Conservation (phyloP, 2,888 invertebrate species). For the Cosmia trapezina region DNA sequence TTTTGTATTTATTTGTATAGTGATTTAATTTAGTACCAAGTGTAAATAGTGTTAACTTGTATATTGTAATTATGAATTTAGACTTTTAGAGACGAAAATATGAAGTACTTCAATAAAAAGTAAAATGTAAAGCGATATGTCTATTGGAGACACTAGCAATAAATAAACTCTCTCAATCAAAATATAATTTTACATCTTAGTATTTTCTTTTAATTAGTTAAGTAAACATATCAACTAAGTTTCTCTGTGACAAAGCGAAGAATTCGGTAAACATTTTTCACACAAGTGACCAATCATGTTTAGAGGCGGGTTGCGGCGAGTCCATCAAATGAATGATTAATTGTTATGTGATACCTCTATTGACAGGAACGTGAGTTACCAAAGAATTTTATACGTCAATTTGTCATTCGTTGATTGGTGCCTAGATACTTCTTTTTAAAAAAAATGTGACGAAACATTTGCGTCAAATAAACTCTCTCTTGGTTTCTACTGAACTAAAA, state of each 20-base stretch:
- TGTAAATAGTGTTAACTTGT: too few species aligned
- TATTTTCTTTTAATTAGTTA: slow-evolving; percentile 24
- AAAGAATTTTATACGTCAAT: slow-evolving; percentile 61
- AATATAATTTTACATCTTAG: slow-evolving; percentile 10
- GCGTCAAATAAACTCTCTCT: slow-evolving; percentile 67
- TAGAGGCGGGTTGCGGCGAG: slow-evolving; percentile 6
- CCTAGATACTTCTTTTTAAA: slow-evolving; percentile 57
- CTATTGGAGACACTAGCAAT: slow-evolving; percentile 6
- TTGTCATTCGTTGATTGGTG: slow-evolving; percentile 60
- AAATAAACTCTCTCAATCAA: slow-evolving; percentile 35
- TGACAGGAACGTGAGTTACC: slow-evolving; percentile 48
- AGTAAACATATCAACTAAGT: slow-evolving; percentile 11
- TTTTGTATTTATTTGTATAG: too few species aligned
- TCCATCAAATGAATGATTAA: slow-evolving; percentile 53
- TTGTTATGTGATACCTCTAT: slow-evolving; percentile 57
- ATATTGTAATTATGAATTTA: too few species aligned
- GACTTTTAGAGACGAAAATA: too few species aligned
- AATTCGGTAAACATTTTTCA: slow-evolving; percentile 10
- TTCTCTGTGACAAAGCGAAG: slow-evolving; percentile 2
- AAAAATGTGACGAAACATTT: slow-evolving; percentile 60
- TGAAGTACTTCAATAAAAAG: too few species aligned
- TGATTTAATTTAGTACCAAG: too few species aligned
- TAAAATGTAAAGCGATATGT: slow-evolving; percentile 32
- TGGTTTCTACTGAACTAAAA: slow-evolving; percentile 62
- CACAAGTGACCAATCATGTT: slow-evolving; percentile 8